Percentiles rank a stretch among this genome's conserved stretches.
phyloP scores from a whole-genome alignment of 2,113 vertebrate genomes.

The Heterocephalus glaber region DNA sequence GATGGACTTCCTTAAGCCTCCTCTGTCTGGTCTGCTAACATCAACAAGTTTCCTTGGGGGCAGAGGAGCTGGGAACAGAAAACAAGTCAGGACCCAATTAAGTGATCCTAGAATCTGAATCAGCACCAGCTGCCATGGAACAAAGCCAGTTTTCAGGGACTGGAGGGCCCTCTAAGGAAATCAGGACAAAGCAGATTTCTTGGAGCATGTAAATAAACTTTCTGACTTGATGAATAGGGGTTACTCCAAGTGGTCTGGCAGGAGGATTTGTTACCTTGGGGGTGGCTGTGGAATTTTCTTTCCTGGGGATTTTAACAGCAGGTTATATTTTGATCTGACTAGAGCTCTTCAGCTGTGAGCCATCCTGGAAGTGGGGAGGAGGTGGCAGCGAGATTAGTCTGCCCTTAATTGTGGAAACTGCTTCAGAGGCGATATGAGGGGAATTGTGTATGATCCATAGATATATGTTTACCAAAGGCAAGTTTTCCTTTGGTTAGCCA shows the following conservation, averaged over 20 bases:
- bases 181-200: constrained; percentile 44
- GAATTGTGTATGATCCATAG: constrained; percentile 38
- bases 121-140: neutral
- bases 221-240: constrained; percentile 39
- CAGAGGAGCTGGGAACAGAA: constrained; percentile 17
- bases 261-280: constrained; percentile 71
- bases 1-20: neutral
- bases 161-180: neutral
- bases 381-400: constrained; percentile 38
- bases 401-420: constrained; percentile 64
- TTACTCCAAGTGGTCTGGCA: constrained; percentile 2
- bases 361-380: neutral
- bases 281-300: constrained; percentile 70
- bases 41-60: constrained; percentile 10
- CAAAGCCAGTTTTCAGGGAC: constrained; percentile 39
- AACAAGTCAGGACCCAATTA: constrained; percentile 30
- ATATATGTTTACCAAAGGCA: constrained; percentile 54
- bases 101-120: constrained; percentile 41
- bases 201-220: constrained; percentile 62
- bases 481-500: constrained; percentile 53
- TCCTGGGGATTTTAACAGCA: constrained; percentile 66
- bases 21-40: neutral
- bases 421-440: constrained; percentile 35
- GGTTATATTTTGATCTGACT: constrained; percentile 67
- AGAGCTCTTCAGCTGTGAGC: constrained; percentile 35